These are phyloP conservation scores for Bombus waltoni DNA, from an alignment of 1,140 invertebrate species.

Conservation along the genomic window DNA sequence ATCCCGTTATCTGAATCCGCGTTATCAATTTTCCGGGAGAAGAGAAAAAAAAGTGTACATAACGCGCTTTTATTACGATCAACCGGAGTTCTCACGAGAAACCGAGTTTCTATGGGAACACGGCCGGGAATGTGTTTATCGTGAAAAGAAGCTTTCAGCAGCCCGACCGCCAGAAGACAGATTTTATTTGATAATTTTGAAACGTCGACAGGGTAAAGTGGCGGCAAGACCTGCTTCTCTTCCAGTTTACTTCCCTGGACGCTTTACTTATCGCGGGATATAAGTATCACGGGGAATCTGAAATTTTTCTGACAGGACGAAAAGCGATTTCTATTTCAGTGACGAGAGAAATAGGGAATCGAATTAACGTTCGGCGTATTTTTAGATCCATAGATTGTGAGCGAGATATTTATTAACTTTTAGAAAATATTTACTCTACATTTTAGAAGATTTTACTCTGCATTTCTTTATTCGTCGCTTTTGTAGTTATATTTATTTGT, in stretches of 20 bases:
- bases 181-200: slow-evolving; percentile 31
- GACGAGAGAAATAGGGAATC: background rate
- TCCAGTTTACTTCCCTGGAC: background rate
- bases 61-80: slow-evolving; percentile 9
- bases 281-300: background rate
- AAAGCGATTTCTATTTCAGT: background rate
- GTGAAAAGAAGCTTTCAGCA: background rate
- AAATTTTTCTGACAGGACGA: background rate
- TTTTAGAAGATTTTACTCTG: too few relatives aligned
- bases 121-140: background rate
- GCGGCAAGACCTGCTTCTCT: background rate
- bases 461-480: too few relatives aligned
- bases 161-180: background rate
- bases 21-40: slow-evolving; percentile 7
- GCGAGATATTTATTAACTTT: too few relatives aligned
- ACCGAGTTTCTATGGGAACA: background rate
- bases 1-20: slow-evolving; percentile 4
- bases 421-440: too few relatives aligned
- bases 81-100: background rate
- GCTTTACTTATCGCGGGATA: background rate
- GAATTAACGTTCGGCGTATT: too few relatives aligned
- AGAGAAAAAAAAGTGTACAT: background rate
- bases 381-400: too few relatives aligned
- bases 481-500: too few relatives aligned
- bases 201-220: background rate